These are phyloP conservation scores for Acanthococcus lagerstroemiae DNA, from an alignment of 2,888 invertebrate genomes.

Conservation along the genomic window DNA sequence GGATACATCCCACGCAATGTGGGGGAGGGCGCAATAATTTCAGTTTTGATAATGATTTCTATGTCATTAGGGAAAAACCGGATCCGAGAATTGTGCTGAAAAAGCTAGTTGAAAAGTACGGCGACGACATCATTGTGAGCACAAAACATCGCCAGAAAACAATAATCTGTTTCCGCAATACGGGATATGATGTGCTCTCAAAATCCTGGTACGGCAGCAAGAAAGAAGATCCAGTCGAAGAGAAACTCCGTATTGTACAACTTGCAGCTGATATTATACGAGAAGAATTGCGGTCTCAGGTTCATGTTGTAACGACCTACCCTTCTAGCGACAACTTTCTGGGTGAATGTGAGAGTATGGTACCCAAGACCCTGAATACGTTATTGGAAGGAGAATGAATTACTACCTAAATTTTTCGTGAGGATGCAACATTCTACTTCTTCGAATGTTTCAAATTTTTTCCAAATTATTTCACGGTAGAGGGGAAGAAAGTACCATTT, in stretches of 20 bases:
- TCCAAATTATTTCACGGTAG: too few species aligned
- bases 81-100: conserved; percentile 11
- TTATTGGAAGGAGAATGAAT: not conserved
- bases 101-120: conserved; percentile 17
- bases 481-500: too few species aligned
- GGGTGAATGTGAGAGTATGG: conserved; percentile 33
- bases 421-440: too few species aligned
- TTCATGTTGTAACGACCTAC: conserved; percentile 37
- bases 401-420: not conserved
- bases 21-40: too few species aligned
- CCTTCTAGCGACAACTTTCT: conserved; percentile 36
- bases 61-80: not conserved
- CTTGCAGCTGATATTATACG: conserved; percentile 39
- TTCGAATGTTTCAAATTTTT: too few species aligned
- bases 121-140: conserved; percentile 20
- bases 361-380: not conserved
- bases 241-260: conserved; percentile 39
- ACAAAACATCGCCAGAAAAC: not conserved
- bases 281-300: conserved; percentile 38
- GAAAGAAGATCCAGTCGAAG: conserved; percentile 35
- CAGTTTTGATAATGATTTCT: not conserved
- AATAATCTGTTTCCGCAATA: conserved; percentile 21
- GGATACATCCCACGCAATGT: not conserved
- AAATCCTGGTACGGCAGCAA: conserved; percentile 38
- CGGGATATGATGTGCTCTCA: conserved; percentile 2